phyloP scores from a whole-genome alignment of 2,113 vertebrate species.

The Rutilus rutilus region DNA sequence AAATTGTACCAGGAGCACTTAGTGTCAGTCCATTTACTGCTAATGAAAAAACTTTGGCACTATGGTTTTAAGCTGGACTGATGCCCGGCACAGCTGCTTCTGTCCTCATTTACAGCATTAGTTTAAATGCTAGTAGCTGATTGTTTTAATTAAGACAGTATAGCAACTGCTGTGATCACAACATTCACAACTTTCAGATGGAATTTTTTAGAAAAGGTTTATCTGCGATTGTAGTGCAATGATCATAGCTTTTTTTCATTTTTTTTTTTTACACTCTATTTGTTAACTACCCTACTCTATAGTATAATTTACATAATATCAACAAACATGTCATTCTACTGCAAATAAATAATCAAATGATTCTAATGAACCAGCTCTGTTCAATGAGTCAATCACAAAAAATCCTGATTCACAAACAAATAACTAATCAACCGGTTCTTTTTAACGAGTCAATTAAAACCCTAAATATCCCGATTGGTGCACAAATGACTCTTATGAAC shows the following conservation, averaged over 20 bases:
- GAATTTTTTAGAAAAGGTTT: neutral
- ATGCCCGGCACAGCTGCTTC: constrained; percentile 57
- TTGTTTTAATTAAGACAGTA: constrained; percentile 60
- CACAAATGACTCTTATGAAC: too few species aligned
- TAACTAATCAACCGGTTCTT: too few species aligned
- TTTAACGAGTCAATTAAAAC: too few species aligned
- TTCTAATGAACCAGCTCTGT: neutral
- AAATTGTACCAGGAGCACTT: neutral
- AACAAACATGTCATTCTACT: neutral
- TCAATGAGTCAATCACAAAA: neutral
- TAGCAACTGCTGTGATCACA: constrained; percentile 40
- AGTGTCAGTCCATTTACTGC: constrained; percentile 3
- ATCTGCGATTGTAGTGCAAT: neutral
- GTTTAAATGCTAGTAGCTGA: constrained; percentile 62
- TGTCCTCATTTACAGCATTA: constrained; percentile 65
- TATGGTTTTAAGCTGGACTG: constrained; percentile 50
- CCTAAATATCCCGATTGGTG: too few species aligned
- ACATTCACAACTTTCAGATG: neutral
- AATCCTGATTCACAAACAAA: too few species aligned
- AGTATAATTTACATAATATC: neutral
- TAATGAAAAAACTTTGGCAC: constrained; percentile 52
- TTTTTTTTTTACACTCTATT: neutral
- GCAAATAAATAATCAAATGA: neutral
- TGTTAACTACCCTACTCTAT: neutral
- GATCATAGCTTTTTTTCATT: too few species aligned